Percentiles rank a stretch among this genome's conserved stretches.
Evolutionary conservation across 2,797 vertebrate genomes (phyloP).

Genomic region (Cheirogaleus major): DNA sequence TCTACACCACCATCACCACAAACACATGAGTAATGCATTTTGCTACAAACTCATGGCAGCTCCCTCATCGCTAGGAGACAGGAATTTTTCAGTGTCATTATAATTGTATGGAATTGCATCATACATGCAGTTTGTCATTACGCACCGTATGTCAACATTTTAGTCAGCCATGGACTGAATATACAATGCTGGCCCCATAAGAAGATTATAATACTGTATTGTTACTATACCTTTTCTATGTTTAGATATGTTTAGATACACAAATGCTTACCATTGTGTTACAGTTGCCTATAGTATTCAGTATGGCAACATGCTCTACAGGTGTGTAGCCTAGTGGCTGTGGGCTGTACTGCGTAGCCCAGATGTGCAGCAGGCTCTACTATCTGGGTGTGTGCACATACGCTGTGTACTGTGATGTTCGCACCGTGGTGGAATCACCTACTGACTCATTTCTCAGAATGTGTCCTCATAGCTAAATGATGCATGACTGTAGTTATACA

Average conservation of each 20-base stretch:
- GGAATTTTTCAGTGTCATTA: not conserved
- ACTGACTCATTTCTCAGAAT: not conserved
- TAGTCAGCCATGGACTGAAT: not conserved
- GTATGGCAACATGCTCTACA: not conserved
- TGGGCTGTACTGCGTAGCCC: not conserved
- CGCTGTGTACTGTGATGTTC: rapidly evolving
- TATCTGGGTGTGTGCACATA: not conserved
- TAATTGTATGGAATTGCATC: not conserved
- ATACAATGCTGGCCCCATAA: not conserved
- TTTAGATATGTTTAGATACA: not conserved
- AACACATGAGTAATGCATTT: not conserved
- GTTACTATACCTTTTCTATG: not conserved
- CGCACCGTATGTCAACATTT: not conserved
- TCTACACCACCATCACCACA: not conserved
- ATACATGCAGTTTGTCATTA: not conserved
- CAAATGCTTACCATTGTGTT: not conserved
- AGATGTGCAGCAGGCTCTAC: not conserved
- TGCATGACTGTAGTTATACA: not conserved
- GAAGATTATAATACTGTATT: not conserved
- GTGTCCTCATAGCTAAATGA: not conserved
- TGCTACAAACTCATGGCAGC: too few relatives aligned
- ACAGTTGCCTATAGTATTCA: not conserved
- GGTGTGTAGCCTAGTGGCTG: not conserved
- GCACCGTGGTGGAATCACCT: too few relatives aligned
- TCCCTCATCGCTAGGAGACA: not conserved